These are phyloP conservation scores for Pseudocheirus occidentalis DNA, from an alignment of 2,797 vertebrate genomes.

Conservation along the genomic window DNA sequence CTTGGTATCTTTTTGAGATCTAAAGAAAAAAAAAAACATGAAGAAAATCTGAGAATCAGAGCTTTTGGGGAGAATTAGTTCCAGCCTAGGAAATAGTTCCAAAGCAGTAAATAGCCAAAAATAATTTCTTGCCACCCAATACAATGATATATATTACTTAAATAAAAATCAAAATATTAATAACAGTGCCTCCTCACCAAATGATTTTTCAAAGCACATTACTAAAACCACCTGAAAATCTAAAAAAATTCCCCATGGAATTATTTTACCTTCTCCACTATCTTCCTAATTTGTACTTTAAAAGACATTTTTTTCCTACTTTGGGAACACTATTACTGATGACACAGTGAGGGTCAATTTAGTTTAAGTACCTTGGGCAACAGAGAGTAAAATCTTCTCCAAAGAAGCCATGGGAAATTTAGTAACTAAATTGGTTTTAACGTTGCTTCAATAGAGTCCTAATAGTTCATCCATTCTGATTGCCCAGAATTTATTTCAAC, in stretches of 20 bases:
- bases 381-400: background rate
- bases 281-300: background rate
- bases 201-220: background rate
- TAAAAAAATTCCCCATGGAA: background rate
- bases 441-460: background rate
- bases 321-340: background rate
- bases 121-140: background rate
- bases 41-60: constrained; percentile 31
- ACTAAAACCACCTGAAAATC: background rate
- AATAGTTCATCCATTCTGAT: background rate
- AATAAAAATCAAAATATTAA: background rate
- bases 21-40: constrained; percentile 73
- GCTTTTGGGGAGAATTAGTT: constrained; percentile 6
- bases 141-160: background rate
- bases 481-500: background rate
- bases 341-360: background rate
- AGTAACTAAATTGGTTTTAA: background rate
- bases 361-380: background rate
- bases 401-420: background rate
- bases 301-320: background rate
- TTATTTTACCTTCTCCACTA: background rate
- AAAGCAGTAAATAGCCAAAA: background rate
- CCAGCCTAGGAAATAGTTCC: background rate
- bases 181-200: background rate
- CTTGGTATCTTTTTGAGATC: constrained; percentile 94